Evolutionary conservation across 2,797 vertebrate species (phyloP).

Genomic region (Chelon labrosus): DNA sequence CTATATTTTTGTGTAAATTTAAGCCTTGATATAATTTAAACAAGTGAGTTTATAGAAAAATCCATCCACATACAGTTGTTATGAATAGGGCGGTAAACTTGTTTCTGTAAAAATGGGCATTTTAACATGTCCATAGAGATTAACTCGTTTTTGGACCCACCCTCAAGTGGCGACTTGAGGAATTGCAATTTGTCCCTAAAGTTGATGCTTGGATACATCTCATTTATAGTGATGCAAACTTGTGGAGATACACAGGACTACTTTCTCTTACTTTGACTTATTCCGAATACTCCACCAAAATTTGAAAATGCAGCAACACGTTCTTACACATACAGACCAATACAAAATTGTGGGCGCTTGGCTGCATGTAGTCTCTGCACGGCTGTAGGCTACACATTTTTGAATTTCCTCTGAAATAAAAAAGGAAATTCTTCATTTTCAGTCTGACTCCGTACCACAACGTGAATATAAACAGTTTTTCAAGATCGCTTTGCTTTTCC

Average conservation of each 20-base stretch:
- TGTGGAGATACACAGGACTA: too few species aligned
- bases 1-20: too few species aligned
- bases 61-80: background rate
- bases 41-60: too few species aligned
- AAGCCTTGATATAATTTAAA: too few species aligned
- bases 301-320: background rate
- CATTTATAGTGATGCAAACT: background rate
- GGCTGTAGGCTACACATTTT: constrained; percentile 19
- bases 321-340: constrained; percentile 1
- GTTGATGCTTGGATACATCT: background rate
- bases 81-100: too few species aligned
- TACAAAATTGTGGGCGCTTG: background rate
- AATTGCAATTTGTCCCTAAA: too few species aligned
- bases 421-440: constrained; percentile 4
- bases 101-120: too few species aligned
- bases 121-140: too few species aligned
- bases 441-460: constrained; percentile 2
- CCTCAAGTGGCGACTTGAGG: too few species aligned
- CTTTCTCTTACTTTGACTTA: background rate
- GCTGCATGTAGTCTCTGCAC: constrained; percentile 3
- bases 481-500: too few species aligned
- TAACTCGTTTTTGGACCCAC: too few species aligned
- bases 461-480: constrained; percentile 26
- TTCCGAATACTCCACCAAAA: background rate
- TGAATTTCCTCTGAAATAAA: constrained; percentile 5